Evolutionary conservation across 1,140 invertebrate species (phyloP).

Genomic region (Macrocentrus cingulum): DNA sequence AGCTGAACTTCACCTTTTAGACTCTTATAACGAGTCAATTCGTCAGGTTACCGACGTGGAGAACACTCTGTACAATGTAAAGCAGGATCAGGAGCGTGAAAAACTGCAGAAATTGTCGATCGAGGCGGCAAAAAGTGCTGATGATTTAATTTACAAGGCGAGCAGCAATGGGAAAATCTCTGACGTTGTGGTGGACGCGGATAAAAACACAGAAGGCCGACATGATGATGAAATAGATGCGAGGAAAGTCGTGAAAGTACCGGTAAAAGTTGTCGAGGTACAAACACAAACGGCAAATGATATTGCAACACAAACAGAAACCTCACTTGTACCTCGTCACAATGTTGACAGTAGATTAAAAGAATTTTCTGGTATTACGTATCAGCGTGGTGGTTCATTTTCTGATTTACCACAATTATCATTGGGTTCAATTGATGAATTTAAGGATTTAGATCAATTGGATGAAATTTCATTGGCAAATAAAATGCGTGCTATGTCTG

Average conservation of each 20-base stretch:
- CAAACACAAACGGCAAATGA: slow-evolving; percentile 57
- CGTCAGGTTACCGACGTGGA: slow-evolving; percentile 50
- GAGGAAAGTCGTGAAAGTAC: slow-evolving; percentile 24
- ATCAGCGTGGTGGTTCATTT: slow-evolving; percentile 30
- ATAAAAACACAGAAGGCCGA: not conserved
- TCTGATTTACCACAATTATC: slow-evolving; percentile 40
- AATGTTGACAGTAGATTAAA: slow-evolving; percentile 34
- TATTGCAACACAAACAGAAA: slow-evolving; percentile 55
- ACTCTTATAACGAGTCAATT: slow-evolving; percentile 53
- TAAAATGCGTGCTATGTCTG: slow-evolving; percentile 54
- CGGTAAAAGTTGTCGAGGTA: slow-evolving; percentile 49
- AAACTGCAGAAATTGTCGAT: slow-evolving; percentile 33
- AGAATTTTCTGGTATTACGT: slow-evolving; percentile 35
- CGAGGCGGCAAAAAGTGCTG: slow-evolving; percentile 29
- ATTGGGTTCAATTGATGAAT: slow-evolving; percentile 44
- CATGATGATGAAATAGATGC: not conserved
- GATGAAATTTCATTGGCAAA: slow-evolving; percentile 50
- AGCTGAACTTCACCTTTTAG: slow-evolving; percentile 53
- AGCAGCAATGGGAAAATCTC: slow-evolving; percentile 29
- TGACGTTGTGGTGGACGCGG: not conserved
- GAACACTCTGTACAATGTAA: slow-evolving; percentile 46
- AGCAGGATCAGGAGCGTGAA: slow-evolving; percentile 40
- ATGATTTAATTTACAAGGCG: slow-evolving; percentile 21
- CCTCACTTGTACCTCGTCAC: slow-evolving; percentile 30
- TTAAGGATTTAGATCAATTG: slow-evolving; percentile 46